These are phyloP conservation scores for Tyrannus savana DNA, from an alignment of 2,113 vertebrate genomes.

Conservation along the genomic window DNA sequence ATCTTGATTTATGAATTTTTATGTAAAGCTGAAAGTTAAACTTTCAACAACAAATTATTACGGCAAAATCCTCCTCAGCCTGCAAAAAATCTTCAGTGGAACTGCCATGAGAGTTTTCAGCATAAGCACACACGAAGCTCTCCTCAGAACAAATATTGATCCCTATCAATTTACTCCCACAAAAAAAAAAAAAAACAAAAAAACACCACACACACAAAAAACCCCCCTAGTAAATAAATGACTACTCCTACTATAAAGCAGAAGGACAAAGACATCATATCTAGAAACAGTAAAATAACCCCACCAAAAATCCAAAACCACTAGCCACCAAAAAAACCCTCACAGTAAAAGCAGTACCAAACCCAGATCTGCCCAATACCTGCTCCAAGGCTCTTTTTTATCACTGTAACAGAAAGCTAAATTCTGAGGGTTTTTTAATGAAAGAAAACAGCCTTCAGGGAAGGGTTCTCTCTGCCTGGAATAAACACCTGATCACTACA, in stretches of 20 bases:
- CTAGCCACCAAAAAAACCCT: fast-evolving
- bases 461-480: not conserved
- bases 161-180: not conserved
- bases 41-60: not conserved
- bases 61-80: not conserved
- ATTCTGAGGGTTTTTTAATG: fast-evolving
- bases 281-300: not conserved
- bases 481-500: not conserved
- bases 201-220: too few relatives aligned
- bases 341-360: not conserved
- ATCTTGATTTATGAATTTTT: not conserved
- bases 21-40: not conserved
- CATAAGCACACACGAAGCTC: not conserved
- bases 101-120: fast-evolving
- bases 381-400: not conserved
- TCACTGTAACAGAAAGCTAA: not conserved
- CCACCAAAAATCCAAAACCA: not conserved
- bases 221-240: not conserved
- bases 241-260: not conserved
- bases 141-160: not conserved
- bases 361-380: not conserved
- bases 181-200: not conserved
- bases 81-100: not conserved
- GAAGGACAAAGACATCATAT: fast-evolving
- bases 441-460: not conserved